Evolutionary conservation across 2,797 vertebrate genomes (phyloP).

Genomic region (Prunella strophiata): DNA sequence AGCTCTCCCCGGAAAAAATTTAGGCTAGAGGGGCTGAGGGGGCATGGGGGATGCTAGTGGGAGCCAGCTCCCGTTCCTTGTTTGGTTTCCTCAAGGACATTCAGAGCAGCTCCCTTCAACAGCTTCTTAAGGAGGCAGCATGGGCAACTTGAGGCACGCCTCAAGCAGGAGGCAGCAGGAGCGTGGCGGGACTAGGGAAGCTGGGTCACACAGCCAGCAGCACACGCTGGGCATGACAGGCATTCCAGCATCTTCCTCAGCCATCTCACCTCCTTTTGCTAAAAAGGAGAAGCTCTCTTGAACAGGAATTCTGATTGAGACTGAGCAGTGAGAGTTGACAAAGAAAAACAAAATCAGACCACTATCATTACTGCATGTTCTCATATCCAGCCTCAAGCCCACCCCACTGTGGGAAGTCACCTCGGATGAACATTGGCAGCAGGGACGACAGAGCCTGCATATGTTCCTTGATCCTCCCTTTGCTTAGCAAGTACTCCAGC

Average conservation of each 20-base stretch:
- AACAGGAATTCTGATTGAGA: not conserved
- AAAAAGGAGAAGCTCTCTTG: not conserved
- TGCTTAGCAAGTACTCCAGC: not conserved
- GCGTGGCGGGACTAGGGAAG: fast-evolving
- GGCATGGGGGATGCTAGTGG: fast-evolving
- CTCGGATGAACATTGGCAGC: not conserved
- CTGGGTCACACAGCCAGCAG: fast-evolving
- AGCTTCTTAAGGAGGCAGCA: not conserved
- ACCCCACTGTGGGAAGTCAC: fast-evolving
- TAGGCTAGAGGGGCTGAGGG: not conserved
- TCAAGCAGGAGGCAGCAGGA: not conserved
- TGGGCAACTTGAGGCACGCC: fast-evolving
- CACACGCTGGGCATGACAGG: fast-evolving
- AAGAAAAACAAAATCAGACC: not conserved
- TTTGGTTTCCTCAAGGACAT: not conserved
- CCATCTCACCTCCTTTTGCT: not conserved
- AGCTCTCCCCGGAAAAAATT: not conserved
- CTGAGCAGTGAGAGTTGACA: not conserved
- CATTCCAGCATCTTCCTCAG: not conserved
- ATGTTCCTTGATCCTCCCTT: fast-evolving
- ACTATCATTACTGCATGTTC: not conserved
- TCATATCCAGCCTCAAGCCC: not conserved
- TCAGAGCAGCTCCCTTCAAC: not conserved
- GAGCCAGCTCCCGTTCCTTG: not conserved
- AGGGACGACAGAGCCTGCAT: fast-evolving